Conservation (phyloP, 2,888 invertebrate genomes). For the Seladonia tumulorum region DNA sequence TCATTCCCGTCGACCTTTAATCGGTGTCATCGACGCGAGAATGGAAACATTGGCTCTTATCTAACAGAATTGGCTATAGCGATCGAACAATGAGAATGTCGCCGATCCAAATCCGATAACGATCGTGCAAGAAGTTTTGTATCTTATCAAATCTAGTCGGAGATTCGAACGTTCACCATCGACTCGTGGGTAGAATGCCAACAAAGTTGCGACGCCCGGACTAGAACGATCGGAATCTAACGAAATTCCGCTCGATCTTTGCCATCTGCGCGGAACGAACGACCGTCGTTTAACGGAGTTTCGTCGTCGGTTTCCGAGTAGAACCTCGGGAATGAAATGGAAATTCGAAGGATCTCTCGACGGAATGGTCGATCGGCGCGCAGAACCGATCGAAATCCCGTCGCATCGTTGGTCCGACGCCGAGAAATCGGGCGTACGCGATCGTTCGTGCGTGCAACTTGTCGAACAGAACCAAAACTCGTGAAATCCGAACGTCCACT, state of each 20-base stretch:
- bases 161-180: background rate
- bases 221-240: background rate
- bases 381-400: slow-evolving; percentile 29
- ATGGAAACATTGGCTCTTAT: background rate
- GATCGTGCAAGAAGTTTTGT: background rate
- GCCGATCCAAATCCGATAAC: background rate
- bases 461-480: background rate
- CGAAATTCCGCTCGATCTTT: slow-evolving; percentile 18
- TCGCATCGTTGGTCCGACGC: background rate
- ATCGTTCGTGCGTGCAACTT: slow-evolving; percentile 18
- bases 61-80: background rate
- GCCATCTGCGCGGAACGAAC: background rate
- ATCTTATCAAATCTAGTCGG: slow-evolving; percentile 3
- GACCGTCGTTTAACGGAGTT: slow-evolving; percentile 15
- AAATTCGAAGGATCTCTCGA: slow-evolving; percentile 22
- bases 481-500: background rate
- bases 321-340: slow-evolving; percentile 18
- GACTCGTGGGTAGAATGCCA: background rate
- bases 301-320: background rate
- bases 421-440: slow-evolving; percentile 4
- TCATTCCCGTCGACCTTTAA: background rate
- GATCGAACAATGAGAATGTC: background rate
- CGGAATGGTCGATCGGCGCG: slow-evolving; percentile 30
- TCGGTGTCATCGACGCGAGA: background rate
- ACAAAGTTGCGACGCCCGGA: background rate